Percentiles rank a stretch among this genome's conserved stretches.
Evolutionary conservation across 2,113 vertebrate species (phyloP).

Genomic region (Neogale vison): DNA sequence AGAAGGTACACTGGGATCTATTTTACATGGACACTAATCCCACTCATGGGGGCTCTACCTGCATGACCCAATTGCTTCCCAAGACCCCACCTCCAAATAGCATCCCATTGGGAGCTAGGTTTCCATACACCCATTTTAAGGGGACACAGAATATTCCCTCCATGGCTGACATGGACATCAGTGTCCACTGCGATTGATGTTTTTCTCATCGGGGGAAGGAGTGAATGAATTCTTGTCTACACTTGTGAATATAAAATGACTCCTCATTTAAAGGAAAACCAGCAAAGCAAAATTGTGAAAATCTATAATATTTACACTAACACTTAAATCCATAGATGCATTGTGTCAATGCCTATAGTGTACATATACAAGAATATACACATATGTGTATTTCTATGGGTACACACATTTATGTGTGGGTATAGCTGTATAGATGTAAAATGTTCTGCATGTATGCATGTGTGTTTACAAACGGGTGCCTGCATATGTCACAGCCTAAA

Average conservation of each 20-base stretch:
- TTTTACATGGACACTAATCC: neutral
- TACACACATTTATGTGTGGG: neutral
- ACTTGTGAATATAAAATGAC: neutral
- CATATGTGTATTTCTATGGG: neutral
- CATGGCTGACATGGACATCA: neutral
- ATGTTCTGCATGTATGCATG: neutral
- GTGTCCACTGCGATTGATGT: neutral
- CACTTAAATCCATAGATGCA: neutral
- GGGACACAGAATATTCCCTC: neutral
- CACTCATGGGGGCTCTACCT: too few species aligned
- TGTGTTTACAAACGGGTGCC: neutral
- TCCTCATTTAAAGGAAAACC: neutral
- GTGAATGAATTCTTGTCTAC: neutral
- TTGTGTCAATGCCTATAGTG: neutral
- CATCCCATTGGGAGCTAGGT: neutral
- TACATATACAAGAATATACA: neutral
- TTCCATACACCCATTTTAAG: neutral
- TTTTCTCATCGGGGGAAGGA: too few species aligned
- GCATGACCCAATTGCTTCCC: neutral
- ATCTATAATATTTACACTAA: neutral
- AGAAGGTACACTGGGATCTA: too few species aligned
- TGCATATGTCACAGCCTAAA: neutral
- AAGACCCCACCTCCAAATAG: neutral
- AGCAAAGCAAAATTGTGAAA: neutral
- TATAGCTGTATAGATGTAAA: fast-evolving